Base-by-base conservation (phyloP, 2,888 invertebrate species). In the Drosophila pseudotalamancana region DNA sequence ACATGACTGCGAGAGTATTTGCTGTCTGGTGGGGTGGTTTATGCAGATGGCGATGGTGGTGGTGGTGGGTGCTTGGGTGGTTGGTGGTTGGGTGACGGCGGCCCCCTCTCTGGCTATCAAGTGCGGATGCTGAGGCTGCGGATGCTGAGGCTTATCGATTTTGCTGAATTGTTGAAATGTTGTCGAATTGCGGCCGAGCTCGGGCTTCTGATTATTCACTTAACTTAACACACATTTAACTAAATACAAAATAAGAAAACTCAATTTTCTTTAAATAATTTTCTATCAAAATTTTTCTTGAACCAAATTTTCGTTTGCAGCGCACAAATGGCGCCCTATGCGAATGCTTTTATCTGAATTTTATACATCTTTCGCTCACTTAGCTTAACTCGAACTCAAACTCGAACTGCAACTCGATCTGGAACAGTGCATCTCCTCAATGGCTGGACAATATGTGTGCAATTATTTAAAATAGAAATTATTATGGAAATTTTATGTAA, bases 1-100 rank as follows among this genome's bases (percentile, higher is more conserved):
- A 92, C 94, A 95, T 95, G 21, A 42, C 27, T 25, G 27, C 19
- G 49, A 21, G 21, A 32, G 14, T 43, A 43, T 29, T 18, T 16
- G 14, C 32, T 37, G 43, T 21, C 29, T 57, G 72, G 50, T 72
- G 43, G 69, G 69, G 25, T 56, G 53, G 35, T 40, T 46, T 6
- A 57, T 76, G 39, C 53, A 54, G 9, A 94, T 94, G 69, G 37
- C 69, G 65, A 43, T 56, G 27, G 32, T 59, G 61, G 23, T 55
- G 56, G 12, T 64, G 39, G 37, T 57, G 51, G 50, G 14, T 46
- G 45, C 21, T 11, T 32, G 31, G 31, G 11, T 45, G 64, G 39
- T 54, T 46, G 45, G 21, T 69, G 72, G 57, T 70, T 77, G 77
- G 48, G 18, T 25, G 69, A 45, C 75, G 71, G 71, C 72, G 71